Conservation (phyloP, 2,888 invertebrate genomes). For the Helobdella robusta region DNA sequence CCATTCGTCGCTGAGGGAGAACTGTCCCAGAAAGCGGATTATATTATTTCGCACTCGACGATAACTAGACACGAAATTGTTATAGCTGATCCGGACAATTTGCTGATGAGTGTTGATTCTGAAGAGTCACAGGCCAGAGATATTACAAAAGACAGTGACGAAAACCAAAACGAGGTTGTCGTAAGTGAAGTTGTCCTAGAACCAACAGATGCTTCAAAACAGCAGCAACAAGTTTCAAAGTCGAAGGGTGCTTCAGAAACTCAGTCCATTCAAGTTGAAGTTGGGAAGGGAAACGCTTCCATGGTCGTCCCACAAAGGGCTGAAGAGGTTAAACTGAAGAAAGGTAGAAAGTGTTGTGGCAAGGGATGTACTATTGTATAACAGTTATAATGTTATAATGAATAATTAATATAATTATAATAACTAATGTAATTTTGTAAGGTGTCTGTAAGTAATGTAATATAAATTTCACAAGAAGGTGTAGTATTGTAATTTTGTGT, state of each 20-base stretch:
- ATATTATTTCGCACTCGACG: slow-evolving; percentile 68
- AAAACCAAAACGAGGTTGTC: neutral
- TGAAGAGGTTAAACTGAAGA: slow-evolving; percentile 28
- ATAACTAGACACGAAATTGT: slow-evolving; percentile 44
- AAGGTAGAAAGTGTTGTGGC: slow-evolving; percentile 23
- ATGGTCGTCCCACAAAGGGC: slow-evolving; percentile 23
- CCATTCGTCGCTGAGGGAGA: slow-evolving; percentile 94
- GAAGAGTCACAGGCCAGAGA: neutral
- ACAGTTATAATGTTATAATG: too few relatives aligned
- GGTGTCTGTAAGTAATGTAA: too few relatives aligned
- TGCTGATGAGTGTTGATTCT: neutral
- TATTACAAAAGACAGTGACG: too few relatives aligned
- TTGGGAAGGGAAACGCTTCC: slow-evolving; percentile 18
- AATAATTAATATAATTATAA: too few relatives aligned
- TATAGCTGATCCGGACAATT: slow-evolving; percentile 38
- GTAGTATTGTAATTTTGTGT: too few relatives aligned
- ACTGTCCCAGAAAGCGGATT: slow-evolving; percentile 84
- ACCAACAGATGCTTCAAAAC: too few relatives aligned
- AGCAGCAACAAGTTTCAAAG: neutral
- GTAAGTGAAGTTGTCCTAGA: neutral
- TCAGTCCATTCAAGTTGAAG: slow-evolving; percentile 17
- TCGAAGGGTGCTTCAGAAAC: neutral
- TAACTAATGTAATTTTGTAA: too few relatives aligned
- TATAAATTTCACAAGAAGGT: too few relatives aligned
- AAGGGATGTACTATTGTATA: slow-evolving; percentile 8